phyloP scores from a whole-genome alignment of 23 tunicate species.

The Diplosoma virens region DNA sequence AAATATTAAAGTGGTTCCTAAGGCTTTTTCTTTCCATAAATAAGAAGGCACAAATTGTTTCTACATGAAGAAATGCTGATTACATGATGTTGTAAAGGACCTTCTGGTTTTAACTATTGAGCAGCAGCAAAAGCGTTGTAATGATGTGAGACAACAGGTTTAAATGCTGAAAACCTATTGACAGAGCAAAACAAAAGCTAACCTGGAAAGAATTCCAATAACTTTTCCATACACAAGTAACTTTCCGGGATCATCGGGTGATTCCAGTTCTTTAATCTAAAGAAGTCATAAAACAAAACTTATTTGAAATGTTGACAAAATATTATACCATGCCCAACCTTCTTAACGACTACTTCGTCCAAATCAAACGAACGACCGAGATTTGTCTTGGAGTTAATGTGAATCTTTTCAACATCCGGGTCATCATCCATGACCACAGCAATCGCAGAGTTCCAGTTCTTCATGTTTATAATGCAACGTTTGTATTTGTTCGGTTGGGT shows the following conservation, averaged over 20 bases:
- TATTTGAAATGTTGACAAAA: background rate
- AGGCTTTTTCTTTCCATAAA: too few relatives aligned
- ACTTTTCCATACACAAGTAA: slow-evolving; percentile 34
- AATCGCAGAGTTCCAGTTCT: slow-evolving; percentile 41
- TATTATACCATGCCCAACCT: background rate
- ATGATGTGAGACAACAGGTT: too few relatives aligned
- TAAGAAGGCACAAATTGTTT: too few relatives aligned
- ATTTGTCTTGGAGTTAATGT: slow-evolving; percentile 36
- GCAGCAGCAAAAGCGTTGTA: too few relatives aligned
- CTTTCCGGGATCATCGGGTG: background rate
- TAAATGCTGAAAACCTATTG: too few relatives aligned
- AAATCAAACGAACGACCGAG: slow-evolving; percentile 59
- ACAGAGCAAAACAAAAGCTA: background rate
- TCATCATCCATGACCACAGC: slow-evolving; percentile 43
- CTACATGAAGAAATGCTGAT: too few relatives aligned
- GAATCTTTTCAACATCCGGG: slow-evolving; percentile 16
- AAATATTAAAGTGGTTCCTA: too few relatives aligned
- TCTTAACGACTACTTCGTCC: slow-evolving; percentile 61
- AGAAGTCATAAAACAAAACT: background rate
- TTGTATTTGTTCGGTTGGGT: slow-evolving; percentile 27
- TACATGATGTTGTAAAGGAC: too few relatives aligned
- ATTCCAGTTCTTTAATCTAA: background rate
- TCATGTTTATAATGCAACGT: slow-evolving; percentile 35
- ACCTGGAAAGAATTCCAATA: slow-evolving; percentile 57
- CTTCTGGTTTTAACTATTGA: too few relatives aligned